Percentiles rank a stretch among this genome's conserved stretches.
phyloP scores from a whole-genome alignment of 2,888 invertebrate species.

The Hipparchia sbordonii region DNA sequence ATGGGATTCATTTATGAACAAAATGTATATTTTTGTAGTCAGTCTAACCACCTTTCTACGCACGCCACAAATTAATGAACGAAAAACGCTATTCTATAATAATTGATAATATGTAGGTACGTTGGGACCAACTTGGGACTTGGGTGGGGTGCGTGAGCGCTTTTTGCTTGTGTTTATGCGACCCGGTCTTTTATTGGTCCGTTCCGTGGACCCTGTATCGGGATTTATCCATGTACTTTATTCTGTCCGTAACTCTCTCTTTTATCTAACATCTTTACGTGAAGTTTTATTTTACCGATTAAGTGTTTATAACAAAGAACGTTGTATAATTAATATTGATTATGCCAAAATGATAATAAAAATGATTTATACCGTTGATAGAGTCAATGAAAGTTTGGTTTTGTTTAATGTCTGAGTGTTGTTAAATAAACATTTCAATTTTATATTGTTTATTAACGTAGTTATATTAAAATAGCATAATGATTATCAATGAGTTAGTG shows the following conservation, averaged over 20 bases:
- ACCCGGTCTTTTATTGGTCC: constrained; percentile 44
- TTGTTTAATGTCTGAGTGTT: constrained; percentile 64
- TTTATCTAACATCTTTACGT: constrained; percentile 63
- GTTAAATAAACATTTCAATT: constrained; percentile 50
- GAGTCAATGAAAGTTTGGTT: constrained; percentile 57
- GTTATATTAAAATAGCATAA: constrained; percentile 52
- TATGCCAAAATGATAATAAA: constrained; percentile 69
- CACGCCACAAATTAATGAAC: constrained; percentile 37
- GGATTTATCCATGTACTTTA: constrained; percentile 71
- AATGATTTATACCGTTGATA: constrained; percentile 52
- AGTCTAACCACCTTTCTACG: not conserved
- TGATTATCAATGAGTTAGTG: constrained; percentile 70
- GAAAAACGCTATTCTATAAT: constrained; percentile 49
- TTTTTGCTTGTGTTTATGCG: constrained; percentile 58
- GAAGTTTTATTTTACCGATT: constrained; percentile 50
- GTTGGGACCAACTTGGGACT: constrained; percentile 47
- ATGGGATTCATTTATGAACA: not conserved
- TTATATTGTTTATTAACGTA: constrained; percentile 36
- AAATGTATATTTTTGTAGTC: not conserved
- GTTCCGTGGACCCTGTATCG: constrained; percentile 48
- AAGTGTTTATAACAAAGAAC: constrained; percentile 50
- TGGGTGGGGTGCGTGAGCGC: constrained; percentile 54
- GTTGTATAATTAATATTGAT: constrained; percentile 49
- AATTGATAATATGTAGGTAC: constrained; percentile 42
- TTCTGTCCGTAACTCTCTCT: constrained; percentile 71